Evolutionary conservation across 2,888 invertebrate genomes (phyloP), one percentile per base, ranked within the genome.

Genomic region (Drosophila antonietae): DNA sequence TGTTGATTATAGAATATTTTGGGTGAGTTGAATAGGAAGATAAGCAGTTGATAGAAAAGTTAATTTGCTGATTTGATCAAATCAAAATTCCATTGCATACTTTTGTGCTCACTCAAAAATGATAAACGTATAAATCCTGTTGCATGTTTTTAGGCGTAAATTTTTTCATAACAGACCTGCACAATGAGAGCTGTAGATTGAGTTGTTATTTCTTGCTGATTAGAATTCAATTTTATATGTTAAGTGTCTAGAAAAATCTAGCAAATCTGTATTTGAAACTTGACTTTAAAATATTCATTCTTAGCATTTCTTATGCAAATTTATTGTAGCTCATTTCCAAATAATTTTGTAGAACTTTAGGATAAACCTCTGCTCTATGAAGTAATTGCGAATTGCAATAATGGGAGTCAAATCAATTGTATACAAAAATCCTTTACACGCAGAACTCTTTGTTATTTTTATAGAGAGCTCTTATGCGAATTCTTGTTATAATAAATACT

Each of bases 61-160:
- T 33, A 9, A 33, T 9, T 33, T 9, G 33, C 33, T 6, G 9
- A n/a, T n/a, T n/a, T n/a, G n/a, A n/a, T 28, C 1, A 28, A 28
- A 28, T 28, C 28, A 28, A 6, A 39, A 28, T n/a, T 41, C 1
- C 23, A 8, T 41, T 55, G 55, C 28, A 41, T 55, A 55, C 41
- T 55, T 55, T 55, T 31, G 3, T 5, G 39, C n/a, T 0, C n/a
- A 23, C 0, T 0, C 6, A 0, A 1, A 55, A 41, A 41, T 1
- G 1, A 0, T 1, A 1, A 6, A 0, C 1, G 0, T 10, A 0
- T 2, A 2, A 2, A 53, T 28, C 23, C 7, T n/a, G n/a, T 23
- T 53, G 39, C 23, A n/a, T 53, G n/a, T 23, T 15, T 53, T 37
- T 51, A 20, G 51, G 53, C 39, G n/a, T 15, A n/a, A 3, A 6